Base-by-base conservation (phyloP, 2,888 invertebrate genomes). In the Eumerus sabulonum region DNA sequence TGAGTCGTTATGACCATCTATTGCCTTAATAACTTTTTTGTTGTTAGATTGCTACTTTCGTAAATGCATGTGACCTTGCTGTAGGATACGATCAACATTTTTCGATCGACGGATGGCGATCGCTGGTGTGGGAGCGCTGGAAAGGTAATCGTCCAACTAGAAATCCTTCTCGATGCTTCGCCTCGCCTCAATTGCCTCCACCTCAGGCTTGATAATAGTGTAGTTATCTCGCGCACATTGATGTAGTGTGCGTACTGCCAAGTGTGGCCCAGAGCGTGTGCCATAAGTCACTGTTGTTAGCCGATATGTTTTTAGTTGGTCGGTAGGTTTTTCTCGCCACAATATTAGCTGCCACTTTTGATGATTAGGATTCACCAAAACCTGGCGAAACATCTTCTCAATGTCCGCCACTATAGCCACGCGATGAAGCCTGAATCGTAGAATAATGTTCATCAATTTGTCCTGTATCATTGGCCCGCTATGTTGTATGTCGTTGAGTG, bases 201-300 rank as follows among this genome's bases (percentile, higher is more conserved):
- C 18, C 14, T 59, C 36, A 1, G 9, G 1, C 19, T n/a, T 44
- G 4, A 44, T 57, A 3, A 44, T 27, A 35, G 35, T 45, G 13
- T 35, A 45, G 17, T 66, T 66, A 12, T 48, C 53, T 53, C 14
- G 35, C 13, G 53, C 63, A 18, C 63, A 64, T 47, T 64, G 64
- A 9, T 38, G 64, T 36, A 47, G 45, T 9, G 64, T 47, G 16
- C 38, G 53, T 7, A 64, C 50, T 50, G 56, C 48, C 19, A 59
- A 38, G 44, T 59, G 51, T 16, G 59, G 67, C 0, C 47, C 59
- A 14, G 59, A 68, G 18, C 59, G 44, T 36, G 51, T 68, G 35
- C 67, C 67, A 67, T 68, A 68, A 1, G 59, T 68, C 14, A 68
- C 67, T 9, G 67, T 68, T 17, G 14, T 68, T 0, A 68, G 44